These are phyloP conservation scores for Chaenocephalus aceratus DNA, from an alignment of 2,113 vertebrate genomes.

Conservation along the genomic window DNA sequence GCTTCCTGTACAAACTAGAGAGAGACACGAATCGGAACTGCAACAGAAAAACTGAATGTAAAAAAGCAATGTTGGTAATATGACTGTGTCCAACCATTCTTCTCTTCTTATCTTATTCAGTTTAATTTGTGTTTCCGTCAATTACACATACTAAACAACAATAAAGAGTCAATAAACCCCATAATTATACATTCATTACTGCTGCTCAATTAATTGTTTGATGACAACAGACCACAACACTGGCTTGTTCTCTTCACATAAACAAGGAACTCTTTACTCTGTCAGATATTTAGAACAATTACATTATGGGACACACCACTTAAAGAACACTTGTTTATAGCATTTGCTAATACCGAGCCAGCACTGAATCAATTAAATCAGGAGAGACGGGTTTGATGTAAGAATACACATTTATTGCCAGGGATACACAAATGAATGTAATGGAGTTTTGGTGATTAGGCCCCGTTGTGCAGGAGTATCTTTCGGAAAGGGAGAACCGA, in stretches of 20 bases:
- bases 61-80: conserved; percentile 10
- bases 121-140: background rate
- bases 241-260: conserved; percentile 1
- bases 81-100: background rate
- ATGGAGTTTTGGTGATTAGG: too few species aligned
- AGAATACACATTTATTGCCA: too few species aligned
- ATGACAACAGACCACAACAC: background rate
- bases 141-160: background rate
- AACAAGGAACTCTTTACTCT: background rate
- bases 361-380: too few species aligned
- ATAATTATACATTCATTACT: background rate
- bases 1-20: conserved; percentile 90
- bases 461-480: too few species aligned
- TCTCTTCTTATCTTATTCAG: background rate
- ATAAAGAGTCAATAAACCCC: background rate
- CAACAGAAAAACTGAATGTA: conserved; percentile 47
- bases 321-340: conserved; percentile 65
- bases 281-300: conserved; percentile 83
- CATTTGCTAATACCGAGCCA: conserved; percentile 63
- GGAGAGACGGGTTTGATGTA: too few species aligned
- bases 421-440: too few species aligned
- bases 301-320: conserved; percentile 80
- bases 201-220: background rate
- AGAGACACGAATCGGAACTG: conserved; percentile 74
- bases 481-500: too few species aligned